phyloP scores from a whole-genome alignment of 2,113 vertebrate genomes.

The Tragulus kanchil region DNA sequence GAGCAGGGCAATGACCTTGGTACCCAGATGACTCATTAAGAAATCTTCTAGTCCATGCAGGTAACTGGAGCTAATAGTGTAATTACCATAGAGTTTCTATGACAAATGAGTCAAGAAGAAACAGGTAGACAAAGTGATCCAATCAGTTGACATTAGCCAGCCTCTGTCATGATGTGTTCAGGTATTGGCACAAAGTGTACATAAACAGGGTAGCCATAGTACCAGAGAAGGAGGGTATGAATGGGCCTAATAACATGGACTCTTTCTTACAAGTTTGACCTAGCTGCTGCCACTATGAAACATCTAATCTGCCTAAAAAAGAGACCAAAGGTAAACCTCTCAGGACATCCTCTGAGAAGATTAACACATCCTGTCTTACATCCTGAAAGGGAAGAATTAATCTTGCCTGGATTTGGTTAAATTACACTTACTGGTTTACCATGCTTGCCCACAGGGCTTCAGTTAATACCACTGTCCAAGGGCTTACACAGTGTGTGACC shows the following conservation, averaged over 20 bases:
- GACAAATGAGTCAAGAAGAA: background rate
- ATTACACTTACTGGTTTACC: background rate
- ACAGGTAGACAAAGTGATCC: background rate
- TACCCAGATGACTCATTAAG: too few relatives aligned
- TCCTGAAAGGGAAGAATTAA: background rate
- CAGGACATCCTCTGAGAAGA: background rate
- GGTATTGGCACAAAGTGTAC: background rate
- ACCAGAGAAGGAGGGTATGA: background rate
- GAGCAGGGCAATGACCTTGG: too few relatives aligned
- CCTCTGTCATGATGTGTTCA: background rate
- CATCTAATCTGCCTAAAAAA: background rate
- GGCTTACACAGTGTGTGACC: background rate
- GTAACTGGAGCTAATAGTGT: too few relatives aligned
- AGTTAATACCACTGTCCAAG: background rate
- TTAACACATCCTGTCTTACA: background rate
- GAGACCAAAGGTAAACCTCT: background rate
- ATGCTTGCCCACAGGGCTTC: too few relatives aligned
- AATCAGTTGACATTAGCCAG: background rate
- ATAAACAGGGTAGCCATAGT: background rate
- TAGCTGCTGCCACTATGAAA: background rate
- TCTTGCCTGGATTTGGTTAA: background rate
- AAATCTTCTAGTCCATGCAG: background rate
- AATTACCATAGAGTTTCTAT: background rate
- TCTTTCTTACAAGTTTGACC: background rate
- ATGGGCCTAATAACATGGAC: background rate